Percentiles rank a stretch among this genome's conserved stretches.
phyloP scores from a whole-genome alignment of 2,888 invertebrate species.

The Odiellus spinosus region DNA sequence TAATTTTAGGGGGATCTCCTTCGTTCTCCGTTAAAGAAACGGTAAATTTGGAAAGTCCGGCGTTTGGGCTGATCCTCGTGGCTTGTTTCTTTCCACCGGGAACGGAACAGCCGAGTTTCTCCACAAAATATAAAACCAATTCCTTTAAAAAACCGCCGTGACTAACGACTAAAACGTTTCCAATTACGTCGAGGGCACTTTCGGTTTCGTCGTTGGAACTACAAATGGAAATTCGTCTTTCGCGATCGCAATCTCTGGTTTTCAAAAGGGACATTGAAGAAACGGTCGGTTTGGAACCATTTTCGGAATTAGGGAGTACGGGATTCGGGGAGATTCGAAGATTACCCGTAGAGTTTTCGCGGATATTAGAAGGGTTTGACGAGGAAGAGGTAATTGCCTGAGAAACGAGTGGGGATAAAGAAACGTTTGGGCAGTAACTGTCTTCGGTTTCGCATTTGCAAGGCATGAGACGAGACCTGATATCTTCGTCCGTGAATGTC shows the following conservation, averaged over 20 bases:
- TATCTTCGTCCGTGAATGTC: constrained; percentile 12
- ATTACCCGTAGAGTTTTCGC: background rate
- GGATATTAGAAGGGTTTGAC: background rate
- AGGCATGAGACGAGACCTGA: constrained; percentile 12
- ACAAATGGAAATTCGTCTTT: constrained; percentile 22
- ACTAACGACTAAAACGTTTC: constrained; percentile 28
- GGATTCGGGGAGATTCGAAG: too few species aligned
- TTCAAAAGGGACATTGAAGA: background rate
- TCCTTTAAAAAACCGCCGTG: constrained; percentile 30
- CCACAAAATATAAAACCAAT: constrained; percentile 27
- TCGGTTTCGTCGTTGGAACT: constrained; percentile 18
- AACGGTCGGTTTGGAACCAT: background rate
- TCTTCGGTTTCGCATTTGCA: constrained; percentile 10
- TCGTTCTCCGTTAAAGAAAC: constrained; percentile 22
- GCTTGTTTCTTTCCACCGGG: constrained; percentile 26
- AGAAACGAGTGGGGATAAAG: constrained; percentile 25
- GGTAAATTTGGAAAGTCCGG: constrained; percentile 29
- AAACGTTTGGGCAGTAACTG: constrained; percentile 27
- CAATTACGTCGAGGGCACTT: constrained; percentile 20
- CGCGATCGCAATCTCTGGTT: constrained; percentile 7
- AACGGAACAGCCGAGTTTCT: constrained; percentile 23
- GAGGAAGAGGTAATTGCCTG: constrained; percentile 20
- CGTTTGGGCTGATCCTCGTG: constrained; percentile 28
- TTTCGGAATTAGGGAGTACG: background rate
- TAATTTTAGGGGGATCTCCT: constrained; percentile 23